Evolutionary conservation across 2,113 vertebrate species (phyloP).

Genomic region (Pantherophis guttatus): DNA sequence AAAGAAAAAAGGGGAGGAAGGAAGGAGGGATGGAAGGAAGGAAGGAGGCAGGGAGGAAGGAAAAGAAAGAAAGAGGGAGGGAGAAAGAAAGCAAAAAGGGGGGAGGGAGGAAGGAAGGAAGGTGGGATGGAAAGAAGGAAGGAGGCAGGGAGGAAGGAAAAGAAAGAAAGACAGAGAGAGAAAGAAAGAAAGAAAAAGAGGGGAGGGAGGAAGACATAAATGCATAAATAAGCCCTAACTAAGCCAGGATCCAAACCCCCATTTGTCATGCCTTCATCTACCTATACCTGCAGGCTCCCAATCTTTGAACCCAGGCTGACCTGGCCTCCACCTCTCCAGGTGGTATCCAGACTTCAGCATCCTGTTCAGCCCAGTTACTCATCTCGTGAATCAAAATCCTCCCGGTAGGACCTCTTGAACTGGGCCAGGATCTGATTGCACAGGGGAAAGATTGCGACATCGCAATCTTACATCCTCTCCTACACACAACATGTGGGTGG

Average conservation of each 20-base stretch:
- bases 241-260: neutral
- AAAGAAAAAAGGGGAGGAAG: too few relatives aligned
- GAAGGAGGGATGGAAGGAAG: too few relatives aligned
- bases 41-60: too few relatives aligned
- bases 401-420: neutral
- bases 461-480: neutral
- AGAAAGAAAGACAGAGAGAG: too few relatives aligned
- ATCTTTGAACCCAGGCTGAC: neutral
- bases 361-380: neutral
- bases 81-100: too few relatives aligned
- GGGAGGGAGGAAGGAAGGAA: too few relatives aligned
- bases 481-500: neutral
- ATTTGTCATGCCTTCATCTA: neutral
- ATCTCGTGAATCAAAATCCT: neutral
- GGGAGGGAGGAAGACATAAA: neutral
- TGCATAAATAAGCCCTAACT: neutral
- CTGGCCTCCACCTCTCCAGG: neutral
- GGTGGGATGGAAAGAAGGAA: too few relatives aligned
- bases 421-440: neutral
- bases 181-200: too few relatives aligned
- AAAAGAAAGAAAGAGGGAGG: too few relatives aligned
- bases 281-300: neutral
- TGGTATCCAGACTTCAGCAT: neutral
- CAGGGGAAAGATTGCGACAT: accelerated
- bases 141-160: too few relatives aligned